Percentiles rank a stretch among this genome's conserved stretches.
phyloP scores from a whole-genome alignment of 2,888 invertebrate genomes.

The Eucera pruinosa region DNA sequence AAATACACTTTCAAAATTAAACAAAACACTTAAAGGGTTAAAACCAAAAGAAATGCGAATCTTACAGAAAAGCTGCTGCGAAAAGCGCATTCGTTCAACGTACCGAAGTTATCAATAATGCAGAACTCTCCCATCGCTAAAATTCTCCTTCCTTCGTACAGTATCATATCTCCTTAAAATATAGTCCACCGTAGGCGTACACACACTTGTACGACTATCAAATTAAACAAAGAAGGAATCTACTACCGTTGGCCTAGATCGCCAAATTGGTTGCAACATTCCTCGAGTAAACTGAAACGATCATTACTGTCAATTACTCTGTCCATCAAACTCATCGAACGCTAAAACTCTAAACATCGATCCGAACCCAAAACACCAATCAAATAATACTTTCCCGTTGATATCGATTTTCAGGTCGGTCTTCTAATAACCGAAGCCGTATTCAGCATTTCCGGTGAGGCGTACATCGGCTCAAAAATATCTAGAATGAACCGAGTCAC shows the following conservation, averaged over 20 bases:
- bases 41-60: too few relatives aligned
- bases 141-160: too few relatives aligned
- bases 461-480: constrained; percentile 70
- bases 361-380: too few relatives aligned
- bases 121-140: too few relatives aligned
- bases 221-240: constrained; percentile 18
- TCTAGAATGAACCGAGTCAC: constrained; percentile 73
- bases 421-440: constrained; percentile 78
- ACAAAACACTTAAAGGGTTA: too few relatives aligned
- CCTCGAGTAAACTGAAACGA: constrained; percentile 1
- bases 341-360: not conserved
- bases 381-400: too few relatives aligned
- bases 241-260: constrained; percentile 20
- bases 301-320: not conserved
- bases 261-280: constrained; percentile 25
- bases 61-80: too few relatives aligned
- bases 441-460: constrained; percentile 79
- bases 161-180: not conserved
- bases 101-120: too few relatives aligned
- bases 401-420: too few relatives aligned
- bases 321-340: not conserved
- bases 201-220: not conserved
- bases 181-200: not conserved
- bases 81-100: too few relatives aligned
- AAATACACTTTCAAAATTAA: too few relatives aligned